Conservation (phyloP, 1,140 invertebrate genomes). For the Drosophila saltans region DNA sequence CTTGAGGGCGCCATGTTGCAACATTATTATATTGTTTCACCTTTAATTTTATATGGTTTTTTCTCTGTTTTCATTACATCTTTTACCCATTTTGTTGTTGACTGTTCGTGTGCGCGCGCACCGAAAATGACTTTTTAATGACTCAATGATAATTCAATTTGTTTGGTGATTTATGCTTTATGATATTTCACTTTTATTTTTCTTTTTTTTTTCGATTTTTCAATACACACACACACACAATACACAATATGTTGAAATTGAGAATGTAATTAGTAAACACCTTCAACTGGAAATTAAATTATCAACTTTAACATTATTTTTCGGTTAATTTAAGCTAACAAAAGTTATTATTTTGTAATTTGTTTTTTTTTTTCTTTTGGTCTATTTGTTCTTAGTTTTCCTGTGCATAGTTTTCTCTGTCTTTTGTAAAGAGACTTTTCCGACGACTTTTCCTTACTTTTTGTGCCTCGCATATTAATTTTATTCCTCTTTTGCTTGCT, state of each 20-base stretch:
- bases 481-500: conserved; percentile 20
- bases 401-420: conserved; percentile 37
- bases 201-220: conserved; percentile 62
- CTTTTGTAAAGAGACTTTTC: conserved; percentile 29
- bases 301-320: conserved; percentile 4
- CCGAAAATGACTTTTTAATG: conserved; percentile 76
- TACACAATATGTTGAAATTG: conserved; percentile 61
- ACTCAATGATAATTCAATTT: conserved; percentile 81
- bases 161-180: conserved; percentile 74
- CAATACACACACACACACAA: conserved; percentile 31
- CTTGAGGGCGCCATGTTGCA: conserved; percentile 77
- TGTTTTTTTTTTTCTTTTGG: background rate
- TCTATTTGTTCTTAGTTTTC: conserved; percentile 9
- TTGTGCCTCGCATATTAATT: conserved; percentile 29
- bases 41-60: conserved; percentile 60
- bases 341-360: conserved; percentile 3
- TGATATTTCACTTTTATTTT: conserved; percentile 50
- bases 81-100: conserved; percentile 19
- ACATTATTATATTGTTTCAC: conserved; percentile 79
- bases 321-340: background rate
- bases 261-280: conserved; percentile 70
- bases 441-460: background rate
- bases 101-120: conserved; percentile 18
- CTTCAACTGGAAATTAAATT: background rate
- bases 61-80: conserved; percentile 12